Evolutionary conservation across 2,888 invertebrate species (phyloP), one percentile per base, ranked within the genome.

Genomic region (Craniophora ligustri): DNA sequence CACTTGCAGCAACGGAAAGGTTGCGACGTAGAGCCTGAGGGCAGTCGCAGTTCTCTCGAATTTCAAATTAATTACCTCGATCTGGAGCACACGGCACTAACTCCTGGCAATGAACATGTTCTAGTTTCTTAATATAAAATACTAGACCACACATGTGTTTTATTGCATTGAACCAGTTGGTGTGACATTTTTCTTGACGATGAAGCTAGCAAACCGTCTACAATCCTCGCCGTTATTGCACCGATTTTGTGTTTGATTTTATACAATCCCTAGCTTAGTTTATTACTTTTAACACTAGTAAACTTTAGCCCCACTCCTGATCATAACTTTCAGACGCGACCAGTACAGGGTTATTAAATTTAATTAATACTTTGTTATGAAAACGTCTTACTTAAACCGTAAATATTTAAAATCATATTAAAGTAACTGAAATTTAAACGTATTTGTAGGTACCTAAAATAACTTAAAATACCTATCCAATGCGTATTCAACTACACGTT

Each of bases 101-200:
- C 19, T 42, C 23, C n/a, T 6, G 14, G 15, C 49, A 34, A 70
- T 67, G 49, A 63, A 60, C 59, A 56, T 60, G 46, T 64, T 42
- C 41, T 65, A 59, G 44, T 62, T 63, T 64, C 63, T 67, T 72
- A 41, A 47, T 48, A 63, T 62, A 72, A 74, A 65, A 67, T 70
- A 64, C 42, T 57, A 47, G 60, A 60, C 41, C 61, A 61, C 75
- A 72, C 61, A 55, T 76, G 67, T 67, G 69, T 74, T 74, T 76
- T 73, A 77, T 67, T 69, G 39, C 63, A 41, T 23, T n/a, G 50
- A 53, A 55, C 61, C 59, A 62, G 56, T 55, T 49, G 28, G 38
- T 62, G 38, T 64, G 50, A 72, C 45, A 69, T 62, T 65, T 68
- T 64, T 62, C 55, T 30, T 59, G 45, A 67, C 63, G 61, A 63